Conservation (phyloP, 2,113 vertebrate species). For the Microtus ochrogaster region DNA sequence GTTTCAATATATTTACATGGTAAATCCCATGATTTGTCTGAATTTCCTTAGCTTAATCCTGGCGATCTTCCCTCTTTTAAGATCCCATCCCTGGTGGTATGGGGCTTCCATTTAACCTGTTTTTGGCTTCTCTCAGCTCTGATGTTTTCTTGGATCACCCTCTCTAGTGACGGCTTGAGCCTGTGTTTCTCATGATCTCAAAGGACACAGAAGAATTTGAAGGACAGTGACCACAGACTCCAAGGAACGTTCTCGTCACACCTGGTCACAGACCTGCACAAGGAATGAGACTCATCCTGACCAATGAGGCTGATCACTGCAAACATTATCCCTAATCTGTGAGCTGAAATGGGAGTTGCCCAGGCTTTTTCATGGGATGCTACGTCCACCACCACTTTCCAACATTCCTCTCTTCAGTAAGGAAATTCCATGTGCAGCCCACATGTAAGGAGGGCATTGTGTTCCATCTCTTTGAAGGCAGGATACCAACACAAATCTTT, state of each 20-base stretch:
- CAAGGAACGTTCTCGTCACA: background rate
- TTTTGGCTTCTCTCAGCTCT: background rate
- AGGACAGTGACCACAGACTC: background rate
- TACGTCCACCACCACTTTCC: background rate
- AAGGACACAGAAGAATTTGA: background rate
- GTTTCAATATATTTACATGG: background rate
- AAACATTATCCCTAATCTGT: background rate
- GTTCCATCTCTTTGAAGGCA: background rate
- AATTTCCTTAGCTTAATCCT: background rate
- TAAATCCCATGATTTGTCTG: background rate
- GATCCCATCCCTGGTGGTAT: background rate
- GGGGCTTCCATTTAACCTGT: background rate
- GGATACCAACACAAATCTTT: background rate
- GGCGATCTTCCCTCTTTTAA: too few species aligned
- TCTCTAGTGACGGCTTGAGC: background rate
- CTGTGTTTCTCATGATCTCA: background rate
- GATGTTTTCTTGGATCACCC: background rate
- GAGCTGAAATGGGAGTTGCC: background rate
- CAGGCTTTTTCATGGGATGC: background rate
- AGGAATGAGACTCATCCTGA: background rate
- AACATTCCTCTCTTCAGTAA: background rate
- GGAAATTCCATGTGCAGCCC: background rate
- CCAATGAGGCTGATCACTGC: background rate
- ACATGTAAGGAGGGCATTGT: background rate
- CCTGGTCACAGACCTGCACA: background rate